Percentiles rank a stretch among this genome's conserved stretches.
These are phyloP conservation scores for Hippopotamyrus pictus DNA, from an alignment of 2,797 vertebrate species.

Conservation along the genomic window DNA sequence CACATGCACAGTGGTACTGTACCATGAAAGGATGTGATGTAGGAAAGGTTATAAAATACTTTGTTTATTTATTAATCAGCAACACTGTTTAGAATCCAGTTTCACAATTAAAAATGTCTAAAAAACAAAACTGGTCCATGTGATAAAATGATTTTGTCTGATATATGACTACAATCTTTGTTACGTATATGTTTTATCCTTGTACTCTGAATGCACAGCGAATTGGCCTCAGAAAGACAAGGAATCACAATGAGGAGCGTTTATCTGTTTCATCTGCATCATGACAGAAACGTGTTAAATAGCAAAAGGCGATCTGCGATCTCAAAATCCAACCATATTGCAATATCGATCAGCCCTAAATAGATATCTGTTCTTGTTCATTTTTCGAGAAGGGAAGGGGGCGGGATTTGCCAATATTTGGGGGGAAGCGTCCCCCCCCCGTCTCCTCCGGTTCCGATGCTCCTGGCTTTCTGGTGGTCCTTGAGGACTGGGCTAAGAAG, in stretches of 20 bases:
- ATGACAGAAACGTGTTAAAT: not conserved
- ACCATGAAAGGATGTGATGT: not conserved
- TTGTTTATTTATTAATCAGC: too few relatives aligned
- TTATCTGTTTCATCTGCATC: not conserved
- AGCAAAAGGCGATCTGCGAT: constrained; percentile 10
- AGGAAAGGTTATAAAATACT: not conserved
- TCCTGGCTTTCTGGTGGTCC: not conserved
- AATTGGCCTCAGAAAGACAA: not conserved
- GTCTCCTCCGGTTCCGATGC: not conserved
- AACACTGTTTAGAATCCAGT: not conserved
- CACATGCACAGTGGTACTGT: not conserved
- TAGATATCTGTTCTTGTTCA: not conserved
- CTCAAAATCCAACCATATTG: not conserved
- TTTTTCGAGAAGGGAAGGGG: not conserved
- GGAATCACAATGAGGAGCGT: not conserved
- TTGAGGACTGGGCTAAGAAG: not conserved
- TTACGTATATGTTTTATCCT: not conserved
- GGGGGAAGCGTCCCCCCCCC: not conserved
- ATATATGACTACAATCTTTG: not conserved
- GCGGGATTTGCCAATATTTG: not conserved
- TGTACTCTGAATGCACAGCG: not conserved
- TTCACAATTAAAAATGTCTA: not conserved
- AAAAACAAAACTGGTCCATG: not conserved
- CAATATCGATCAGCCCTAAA: not conserved
- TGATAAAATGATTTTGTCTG: not conserved